Conservation (phyloP, 2,797 vertebrate genomes). For the Numenius phaeopus region DNA sequence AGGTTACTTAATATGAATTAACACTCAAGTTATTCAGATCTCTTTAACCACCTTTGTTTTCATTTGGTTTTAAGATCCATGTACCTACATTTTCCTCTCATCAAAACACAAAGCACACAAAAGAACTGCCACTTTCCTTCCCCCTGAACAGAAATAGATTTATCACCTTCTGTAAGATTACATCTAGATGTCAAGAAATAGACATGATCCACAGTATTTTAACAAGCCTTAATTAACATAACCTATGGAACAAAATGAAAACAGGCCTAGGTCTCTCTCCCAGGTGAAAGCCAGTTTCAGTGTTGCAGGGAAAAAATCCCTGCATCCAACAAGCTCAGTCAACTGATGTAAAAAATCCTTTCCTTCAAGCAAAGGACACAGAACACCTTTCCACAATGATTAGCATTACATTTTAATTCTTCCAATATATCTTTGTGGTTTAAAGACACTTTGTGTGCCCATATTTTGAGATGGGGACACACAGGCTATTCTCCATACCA, state of each 20-base stretch:
- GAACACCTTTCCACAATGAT: background rate
- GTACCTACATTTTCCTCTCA: background rate
- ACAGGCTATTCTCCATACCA: background rate
- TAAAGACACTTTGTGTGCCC: background rate
- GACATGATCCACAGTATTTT: background rate
- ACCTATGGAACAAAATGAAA: background rate
- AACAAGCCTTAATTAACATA: background rate
- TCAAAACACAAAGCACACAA: background rate
- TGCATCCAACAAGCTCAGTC: background rate
- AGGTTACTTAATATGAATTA: background rate
- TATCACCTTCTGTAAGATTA: background rate
- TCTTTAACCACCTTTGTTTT: background rate
- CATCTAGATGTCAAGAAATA: background rate
- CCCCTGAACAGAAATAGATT: background rate
- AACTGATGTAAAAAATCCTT: background rate
- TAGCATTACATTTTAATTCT: background rate
- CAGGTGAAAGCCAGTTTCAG: background rate
- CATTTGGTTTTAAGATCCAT: background rate
- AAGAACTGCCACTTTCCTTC: background rate
- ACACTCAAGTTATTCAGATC: background rate
- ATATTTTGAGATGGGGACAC: background rate
- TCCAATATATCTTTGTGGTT: background rate
- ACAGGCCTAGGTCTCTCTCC: background rate
- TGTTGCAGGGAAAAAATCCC: background rate
- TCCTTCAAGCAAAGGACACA: background rate